Conservation (phyloP, 2,113 vertebrate genomes). For the Dinomys branickii region DNA sequence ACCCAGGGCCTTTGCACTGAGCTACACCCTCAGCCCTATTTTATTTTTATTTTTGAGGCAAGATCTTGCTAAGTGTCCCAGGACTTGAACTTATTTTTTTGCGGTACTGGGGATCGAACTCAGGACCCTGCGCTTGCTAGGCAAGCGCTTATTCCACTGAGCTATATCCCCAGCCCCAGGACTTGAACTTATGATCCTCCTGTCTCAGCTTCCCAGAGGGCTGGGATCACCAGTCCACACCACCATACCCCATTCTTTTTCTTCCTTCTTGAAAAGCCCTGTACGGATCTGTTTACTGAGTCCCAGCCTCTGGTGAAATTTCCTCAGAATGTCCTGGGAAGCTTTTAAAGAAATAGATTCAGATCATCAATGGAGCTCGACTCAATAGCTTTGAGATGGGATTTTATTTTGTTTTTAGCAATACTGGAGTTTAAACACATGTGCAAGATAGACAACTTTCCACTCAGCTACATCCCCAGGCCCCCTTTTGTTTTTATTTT, state of each 20-base stretch:
- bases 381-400: background rate
- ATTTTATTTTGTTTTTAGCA: background rate
- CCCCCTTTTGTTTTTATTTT: background rate
- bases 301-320: background rate
- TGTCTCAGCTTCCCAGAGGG: background rate
- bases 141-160: too few species aligned
- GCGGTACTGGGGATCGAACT: too few species aligned
- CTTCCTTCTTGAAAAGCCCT: background rate
- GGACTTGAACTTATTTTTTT: background rate
- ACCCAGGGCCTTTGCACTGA: background rate
- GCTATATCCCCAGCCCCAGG: too few species aligned
- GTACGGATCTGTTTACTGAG: background rate
- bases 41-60: background rate
- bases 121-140: too few species aligned
- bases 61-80: background rate
- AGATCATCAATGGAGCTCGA: background rate
- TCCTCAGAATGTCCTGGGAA: constrained; percentile 4
- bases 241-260: background rate
- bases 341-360: background rate
- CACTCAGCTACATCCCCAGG: background rate
- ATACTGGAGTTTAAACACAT: background rate
- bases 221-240: background rate
- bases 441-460: background rate
- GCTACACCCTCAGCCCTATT: background rate
- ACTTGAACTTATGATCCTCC: background rate